Evolutionary conservation across 2,888 invertebrate genomes (phyloP).

Genomic region (Amblyjoppa proteus): DNA sequence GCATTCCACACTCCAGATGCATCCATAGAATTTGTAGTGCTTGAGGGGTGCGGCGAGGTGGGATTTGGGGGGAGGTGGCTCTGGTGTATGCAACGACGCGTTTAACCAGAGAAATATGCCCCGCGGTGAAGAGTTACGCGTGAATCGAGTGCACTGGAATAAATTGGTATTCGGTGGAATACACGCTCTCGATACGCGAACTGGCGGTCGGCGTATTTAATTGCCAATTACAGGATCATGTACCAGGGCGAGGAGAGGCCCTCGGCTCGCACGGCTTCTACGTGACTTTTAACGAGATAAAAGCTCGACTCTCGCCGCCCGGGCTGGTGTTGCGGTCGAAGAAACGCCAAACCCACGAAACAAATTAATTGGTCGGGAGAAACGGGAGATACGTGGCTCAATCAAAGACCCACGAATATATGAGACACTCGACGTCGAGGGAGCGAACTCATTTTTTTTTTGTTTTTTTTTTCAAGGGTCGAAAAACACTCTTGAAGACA

Average conservation of each 20-base stretch:
- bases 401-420: not conserved
- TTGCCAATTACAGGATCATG: slow-evolving; percentile 61
- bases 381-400: not conserved
- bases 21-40: too few species aligned
- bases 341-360: slow-evolving; percentile 48
- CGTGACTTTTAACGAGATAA: slow-evolving; percentile 61
- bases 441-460: not conserved
- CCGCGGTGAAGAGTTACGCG: slow-evolving; percentile 25
- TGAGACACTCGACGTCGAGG: not conserved
- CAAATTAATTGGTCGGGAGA: slow-evolving; percentile 52
- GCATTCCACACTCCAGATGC: too few species aligned
- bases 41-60: too few species aligned
- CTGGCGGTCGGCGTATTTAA: slow-evolving; percentile 63
- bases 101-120: slow-evolving; percentile 41
- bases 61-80: too few species aligned
- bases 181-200: slow-evolving; percentile 42
- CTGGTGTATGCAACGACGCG: slow-evolving; percentile 5
- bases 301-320: slow-evolving; percentile 21
- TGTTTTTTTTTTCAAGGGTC: not conserved
- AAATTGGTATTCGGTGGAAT: slow-evolving; percentile 54
- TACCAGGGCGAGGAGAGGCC: slow-evolving; percentile 19
- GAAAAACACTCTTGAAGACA: too few species aligned
- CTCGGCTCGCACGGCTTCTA: slow-evolving; percentile 17
- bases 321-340: slow-evolving; percentile 45
- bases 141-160: slow-evolving; percentile 37